Evolutionary conservation across 2,888 invertebrate genomes (phyloP), one percentile per base, ranked within the genome.

Genomic region (Drosophila subsilvestris): DNA sequence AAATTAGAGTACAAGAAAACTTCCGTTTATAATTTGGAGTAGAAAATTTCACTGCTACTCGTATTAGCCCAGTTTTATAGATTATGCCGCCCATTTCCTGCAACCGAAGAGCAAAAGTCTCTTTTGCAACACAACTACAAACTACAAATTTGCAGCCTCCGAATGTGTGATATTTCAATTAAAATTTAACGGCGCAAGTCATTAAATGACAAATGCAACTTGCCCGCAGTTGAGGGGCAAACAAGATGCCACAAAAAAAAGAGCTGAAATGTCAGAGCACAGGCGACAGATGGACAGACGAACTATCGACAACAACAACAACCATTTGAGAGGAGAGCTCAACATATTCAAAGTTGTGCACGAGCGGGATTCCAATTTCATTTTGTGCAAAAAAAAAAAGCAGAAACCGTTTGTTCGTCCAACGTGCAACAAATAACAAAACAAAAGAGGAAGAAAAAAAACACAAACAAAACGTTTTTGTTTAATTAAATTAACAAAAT

Each of bases 401-500:
- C 70, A 78, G 74, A 80, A 76, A 70, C 54, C 56, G 72, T 70
- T 69, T 37, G 48, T 60, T 32, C 58, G n/a, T 37, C 14, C 37
- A 37, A 37, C 37, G 37, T 37, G 37, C 37, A 37, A n/a, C 37
- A 37, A 37, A 37, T n/a, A 47, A 29, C 53, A 50, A 62, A 51
- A 47, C 37, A 43, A 55, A 50, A n/a, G n/a, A n/a, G n/a, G n/a
- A n/a, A n/a, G n/a, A n/a, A 51, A 83, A 86, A 79, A 84, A 86
- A 75, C 78, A 86, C 79, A 86, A 84, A 86, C 86, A 86, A 84
- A 86, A 76, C 81, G 83, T 83, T 83, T 83, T 83, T 83, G 83
- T 86, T 81, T 81, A 85, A 86, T 86, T 82, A 82, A 86, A 85
- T 84, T 84, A 85, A 86, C 81, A 79, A 81, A 84, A 86, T 83